phyloP scores from a whole-genome alignment of 1,140 invertebrate species.

The Hyles euphorbiae region DNA sequence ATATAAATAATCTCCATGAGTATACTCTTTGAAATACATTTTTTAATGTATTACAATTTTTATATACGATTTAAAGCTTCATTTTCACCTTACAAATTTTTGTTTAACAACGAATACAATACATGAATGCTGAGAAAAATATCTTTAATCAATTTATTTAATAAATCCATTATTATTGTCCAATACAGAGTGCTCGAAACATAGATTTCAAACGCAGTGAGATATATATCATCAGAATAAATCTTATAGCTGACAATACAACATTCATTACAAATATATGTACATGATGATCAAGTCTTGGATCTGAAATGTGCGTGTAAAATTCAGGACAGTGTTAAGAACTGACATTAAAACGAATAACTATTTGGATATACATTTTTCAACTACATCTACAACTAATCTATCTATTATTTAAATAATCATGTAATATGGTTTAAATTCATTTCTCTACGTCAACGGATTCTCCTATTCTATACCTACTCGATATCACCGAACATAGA shows the following conservation, averaged over 20 bases:
- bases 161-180: conserved; percentile 65
- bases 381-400: conserved; percentile 3
- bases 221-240: not conserved
- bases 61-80: conserved; percentile 70
- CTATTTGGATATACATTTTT: conserved; percentile 1
- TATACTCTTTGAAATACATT: not conserved
- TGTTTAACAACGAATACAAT: conserved; percentile 12
- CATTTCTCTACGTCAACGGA: conserved; percentile 52
- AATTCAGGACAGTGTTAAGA: conserved; percentile 6
- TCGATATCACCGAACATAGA: conserved; percentile 41
- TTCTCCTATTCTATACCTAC: conserved; percentile 38
- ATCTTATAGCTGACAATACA: conserved; percentile 35
- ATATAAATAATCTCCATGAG: too few relatives aligned
- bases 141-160: conserved; percentile 7
- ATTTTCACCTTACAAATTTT: conserved; percentile 55
- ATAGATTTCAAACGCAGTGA: not conserved
- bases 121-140: conserved; percentile 3
- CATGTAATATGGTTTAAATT: conserved; percentile 39
- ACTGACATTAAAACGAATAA: too few relatives aligned
- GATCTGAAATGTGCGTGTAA: conserved; percentile 56
- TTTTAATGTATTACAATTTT: conserved; percentile 25
- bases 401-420: not conserved
- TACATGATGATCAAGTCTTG: conserved; percentile 64
- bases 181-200: conserved; percentile 51
- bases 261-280: conserved; percentile 44